Base-by-base conservation (phyloP, 2,797 vertebrate species). In the Anas flavirostris region DNA sequence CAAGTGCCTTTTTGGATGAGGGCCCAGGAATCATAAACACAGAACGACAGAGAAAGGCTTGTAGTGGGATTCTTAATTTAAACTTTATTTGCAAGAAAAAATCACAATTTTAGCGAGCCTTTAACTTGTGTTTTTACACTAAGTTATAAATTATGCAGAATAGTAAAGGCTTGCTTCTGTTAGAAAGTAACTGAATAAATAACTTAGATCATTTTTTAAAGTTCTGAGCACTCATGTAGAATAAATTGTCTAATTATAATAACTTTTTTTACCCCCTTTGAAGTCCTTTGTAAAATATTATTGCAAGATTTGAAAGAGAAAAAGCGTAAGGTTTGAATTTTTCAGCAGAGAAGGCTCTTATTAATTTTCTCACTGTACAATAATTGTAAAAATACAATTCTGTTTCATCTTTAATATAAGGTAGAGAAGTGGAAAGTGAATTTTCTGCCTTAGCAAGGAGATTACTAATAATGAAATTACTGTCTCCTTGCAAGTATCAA, bases 351-450 rank as follows among this genome's bases (percentile, higher is more conserved):
- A 68, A 50, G 39, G 37, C 8, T 79, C 35, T 75, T 72, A 78
- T 55, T 95, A 68, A 94, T 94, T 82, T 95, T 90, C 35, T 82
- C 29, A 63, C 12, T 21, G 67, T 87, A 81, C 43, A 93, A 59
- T 93, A 90, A 79, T 25, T 80, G 81, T 29, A 93, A 94, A 95
- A 97, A 89, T 80, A 79, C 19, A 92, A 88, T 93, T 95, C 90
- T 76, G 31, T 95, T 97, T 94, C 91, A 94, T 88, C 80, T 94
- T 94, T 87, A 88, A 88, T 78, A 66, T 33, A 86, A 93, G 37
- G 29, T 53, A 91, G 84, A 83, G 70, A 93, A 87, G 53, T 29
- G 10, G 67, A 84, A 94, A 95, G 68, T 72, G 58, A 83, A 76
- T 88, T 50, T 83, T 44, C 62, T 87, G 12, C 25, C 82, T 94